phyloP scores from a whole-genome alignment of 2,113 vertebrate genomes.

The Elachura formosa region DNA sequence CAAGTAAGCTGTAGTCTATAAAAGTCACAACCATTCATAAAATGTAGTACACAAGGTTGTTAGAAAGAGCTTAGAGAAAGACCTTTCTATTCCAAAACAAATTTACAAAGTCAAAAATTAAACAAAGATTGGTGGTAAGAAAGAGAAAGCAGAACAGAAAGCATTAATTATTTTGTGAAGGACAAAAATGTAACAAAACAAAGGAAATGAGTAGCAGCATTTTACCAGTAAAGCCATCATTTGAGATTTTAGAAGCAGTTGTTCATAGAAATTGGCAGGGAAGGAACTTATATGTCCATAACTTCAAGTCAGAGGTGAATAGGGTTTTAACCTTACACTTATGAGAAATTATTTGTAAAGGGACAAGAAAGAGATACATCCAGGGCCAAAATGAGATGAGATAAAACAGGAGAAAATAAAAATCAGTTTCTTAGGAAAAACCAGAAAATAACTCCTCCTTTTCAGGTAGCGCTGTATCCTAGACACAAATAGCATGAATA shows the following conservation, averaged over 20 bases:
- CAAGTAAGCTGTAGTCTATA: background rate
- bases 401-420: background rate
- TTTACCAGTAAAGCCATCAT: background rate
- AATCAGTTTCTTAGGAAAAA: background rate
- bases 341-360: background rate
- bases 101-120: background rate
- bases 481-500: background rate
- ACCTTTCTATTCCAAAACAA: background rate
- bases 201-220: background rate
- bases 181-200: background rate
- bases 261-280: background rate
- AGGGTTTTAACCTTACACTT: background rate
- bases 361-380: background rate
- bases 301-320: background rate
- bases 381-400: background rate
- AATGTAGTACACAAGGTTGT: background rate
- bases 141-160: background rate
- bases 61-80: constrained; percentile 9
- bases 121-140: background rate
- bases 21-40: constrained; percentile 15
- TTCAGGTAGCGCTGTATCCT: background rate
- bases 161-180: background rate
- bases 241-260: background rate
- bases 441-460: background rate
- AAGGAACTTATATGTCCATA: background rate